Conservation (phyloP, 1,140 invertebrate species). For the Onthophagus taurus region DNA sequence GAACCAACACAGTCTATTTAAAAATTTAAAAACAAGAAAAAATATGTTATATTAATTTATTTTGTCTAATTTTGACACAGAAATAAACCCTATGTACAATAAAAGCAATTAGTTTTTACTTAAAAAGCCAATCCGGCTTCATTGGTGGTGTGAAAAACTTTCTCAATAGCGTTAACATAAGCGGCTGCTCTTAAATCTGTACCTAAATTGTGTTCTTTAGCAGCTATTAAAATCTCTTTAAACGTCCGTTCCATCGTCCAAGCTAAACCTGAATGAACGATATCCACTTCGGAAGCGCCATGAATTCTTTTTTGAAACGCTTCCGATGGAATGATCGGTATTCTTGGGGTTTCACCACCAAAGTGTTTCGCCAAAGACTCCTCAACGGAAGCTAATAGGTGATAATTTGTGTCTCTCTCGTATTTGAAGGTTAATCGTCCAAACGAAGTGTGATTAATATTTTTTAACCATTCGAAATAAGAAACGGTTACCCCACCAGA, state of each 20-base stretch:
- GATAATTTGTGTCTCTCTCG: constrained; percentile 96
- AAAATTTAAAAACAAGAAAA: too few relatives aligned
- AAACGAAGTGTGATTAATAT: constrained; percentile 98
- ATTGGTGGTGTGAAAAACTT: constrained; percentile 96
- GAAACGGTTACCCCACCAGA: constrained; percentile 99
- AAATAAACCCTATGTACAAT: too few relatives aligned
- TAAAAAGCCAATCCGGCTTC: constrained; percentile 77
- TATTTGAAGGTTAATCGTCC: constrained; percentile 98
- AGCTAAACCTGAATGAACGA: constrained; percentile 97
- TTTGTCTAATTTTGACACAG: too few relatives aligned
- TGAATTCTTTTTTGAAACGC: constrained; percentile 91
- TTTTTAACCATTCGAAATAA: constrained; percentile 99
- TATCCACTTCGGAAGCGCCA: constrained; percentile 96
- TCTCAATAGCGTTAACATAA: constrained; percentile 97
- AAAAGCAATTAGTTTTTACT: too few relatives aligned
- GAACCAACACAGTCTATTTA: too few relatives aligned
- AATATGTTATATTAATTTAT: too few relatives aligned
- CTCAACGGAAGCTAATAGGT: constrained; percentile 91
- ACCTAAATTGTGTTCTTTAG: constrained; percentile 94
- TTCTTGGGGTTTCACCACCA: constrained; percentile 72
- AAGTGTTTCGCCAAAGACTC: constrained; percentile 84
- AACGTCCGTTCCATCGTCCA: constrained; percentile 98
- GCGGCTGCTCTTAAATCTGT: constrained; percentile 96
- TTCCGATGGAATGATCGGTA: constrained; percentile 89
- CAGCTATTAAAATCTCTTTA: constrained; percentile 92